These are phyloP conservation scores for Entomobrya multifasciata DNA, from an alignment of 2,888 invertebrate species.

Conservation along the genomic window DNA sequence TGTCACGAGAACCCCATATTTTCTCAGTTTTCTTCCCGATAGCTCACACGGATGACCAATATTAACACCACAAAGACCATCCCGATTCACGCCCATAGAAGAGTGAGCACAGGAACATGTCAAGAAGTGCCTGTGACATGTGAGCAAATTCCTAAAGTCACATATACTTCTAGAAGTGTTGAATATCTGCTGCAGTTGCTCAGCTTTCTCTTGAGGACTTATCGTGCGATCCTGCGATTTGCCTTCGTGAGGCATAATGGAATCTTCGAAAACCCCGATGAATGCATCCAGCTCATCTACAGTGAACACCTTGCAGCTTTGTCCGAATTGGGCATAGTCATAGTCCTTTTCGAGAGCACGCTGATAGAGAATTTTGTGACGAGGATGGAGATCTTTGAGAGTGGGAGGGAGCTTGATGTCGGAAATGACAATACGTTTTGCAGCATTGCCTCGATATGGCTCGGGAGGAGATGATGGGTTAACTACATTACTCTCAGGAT, in stretches of 20 bases:
- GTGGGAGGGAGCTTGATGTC: not conserved
- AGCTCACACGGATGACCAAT: conserved; percentile 57
- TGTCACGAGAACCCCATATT: conserved; percentile 27
- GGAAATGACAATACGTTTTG: not conserved
- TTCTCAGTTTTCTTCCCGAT: conserved; percentile 3
- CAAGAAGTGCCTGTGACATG: conserved; percentile 45
- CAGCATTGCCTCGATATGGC: not conserved
- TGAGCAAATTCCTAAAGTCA: conserved; percentile 59
- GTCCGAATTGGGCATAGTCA: conserved; percentile 61
- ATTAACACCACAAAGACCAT: conserved; percentile 56
- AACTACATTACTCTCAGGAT: not conserved
- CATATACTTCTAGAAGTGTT: conserved; percentile 57
- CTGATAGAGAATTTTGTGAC: conserved; percentile 28
- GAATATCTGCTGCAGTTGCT: conserved; percentile 40
- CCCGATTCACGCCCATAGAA: conserved; percentile 53
- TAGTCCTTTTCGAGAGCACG: conserved; percentile 50
- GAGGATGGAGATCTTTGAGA: not conserved
- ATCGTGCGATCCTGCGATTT: not conserved
- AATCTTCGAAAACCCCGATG: conserved; percentile 7
- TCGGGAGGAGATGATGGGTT: not conserved
- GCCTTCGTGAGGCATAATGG: conserved; percentile 29
- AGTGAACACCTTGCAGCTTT: conserved; percentile 35
- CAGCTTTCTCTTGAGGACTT: conserved; percentile 38
- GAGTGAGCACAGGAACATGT: conserved; percentile 66
- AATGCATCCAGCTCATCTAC: conserved; percentile 56